Conservation (phyloP, 2,797 vertebrate species). For the Balearica regulorum region DNA sequence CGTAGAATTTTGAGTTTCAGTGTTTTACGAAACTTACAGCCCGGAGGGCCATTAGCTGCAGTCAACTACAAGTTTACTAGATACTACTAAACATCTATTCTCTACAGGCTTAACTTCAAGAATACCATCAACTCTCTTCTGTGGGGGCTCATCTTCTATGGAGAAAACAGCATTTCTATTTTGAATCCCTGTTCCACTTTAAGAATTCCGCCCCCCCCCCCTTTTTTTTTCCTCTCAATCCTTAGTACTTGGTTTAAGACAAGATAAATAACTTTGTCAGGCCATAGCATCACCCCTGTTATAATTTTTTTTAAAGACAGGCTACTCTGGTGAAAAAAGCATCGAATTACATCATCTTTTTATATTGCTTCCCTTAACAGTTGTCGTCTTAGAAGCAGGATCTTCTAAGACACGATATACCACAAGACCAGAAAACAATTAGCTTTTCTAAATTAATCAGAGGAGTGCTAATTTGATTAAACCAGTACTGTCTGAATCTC, state of each 20-base stretch:
- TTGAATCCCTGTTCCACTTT: not conserved
- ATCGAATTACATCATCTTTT: constrained; percentile 10
- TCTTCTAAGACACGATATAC: not conserved
- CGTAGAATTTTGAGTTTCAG: not conserved
- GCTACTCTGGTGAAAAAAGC: not conserved
- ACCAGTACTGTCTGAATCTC: not conserved
- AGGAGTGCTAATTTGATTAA: not conserved
- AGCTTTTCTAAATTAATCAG: constrained; percentile 23
- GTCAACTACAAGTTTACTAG: not conserved
- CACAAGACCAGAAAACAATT: constrained; percentile 26
- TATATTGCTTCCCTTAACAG: not conserved
- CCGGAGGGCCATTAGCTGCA: not conserved
- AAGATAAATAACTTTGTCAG: not conserved
- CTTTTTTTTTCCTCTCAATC: not conserved
- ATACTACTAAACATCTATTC: not conserved
- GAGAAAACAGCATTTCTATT: not conserved
- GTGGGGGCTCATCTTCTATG: not conserved
- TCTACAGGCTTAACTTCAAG: not conserved
- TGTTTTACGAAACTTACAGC: not conserved
- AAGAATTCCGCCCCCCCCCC: fast-evolving
- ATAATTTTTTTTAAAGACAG: not conserved
- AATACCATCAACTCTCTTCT: not conserved
- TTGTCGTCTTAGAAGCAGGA: constrained; percentile 17
- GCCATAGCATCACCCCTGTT: not conserved
- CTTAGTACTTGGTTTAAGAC: not conserved